Conservation (phyloP, 2,113 vertebrate genomes). For the Ellobius talpinus region DNA sequence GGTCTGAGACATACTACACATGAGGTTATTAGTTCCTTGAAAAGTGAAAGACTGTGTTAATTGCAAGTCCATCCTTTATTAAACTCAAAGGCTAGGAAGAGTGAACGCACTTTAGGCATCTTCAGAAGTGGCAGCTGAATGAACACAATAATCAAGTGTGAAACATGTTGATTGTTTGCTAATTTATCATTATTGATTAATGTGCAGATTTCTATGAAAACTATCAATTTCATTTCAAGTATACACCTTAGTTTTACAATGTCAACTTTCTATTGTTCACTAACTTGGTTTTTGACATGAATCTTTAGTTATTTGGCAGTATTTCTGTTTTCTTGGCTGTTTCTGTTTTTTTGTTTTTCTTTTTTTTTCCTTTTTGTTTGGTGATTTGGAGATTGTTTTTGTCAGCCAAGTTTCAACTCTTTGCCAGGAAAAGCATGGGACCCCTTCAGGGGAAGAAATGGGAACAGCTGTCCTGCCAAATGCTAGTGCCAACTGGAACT, state of each 20-base stretch:
- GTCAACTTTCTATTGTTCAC: constrained; percentile 50
- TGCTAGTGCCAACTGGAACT: constrained; percentile 29
- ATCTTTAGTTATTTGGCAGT: constrained; percentile 49
- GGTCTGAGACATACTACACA: not conserved
- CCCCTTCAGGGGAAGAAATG: constrained; percentile 69
- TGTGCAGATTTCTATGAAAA: constrained; percentile 13
- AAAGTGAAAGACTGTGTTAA: not conserved
- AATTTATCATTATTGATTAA: constrained; percentile 31
- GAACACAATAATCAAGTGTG: not conserved
- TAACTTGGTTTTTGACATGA: constrained; percentile 45
- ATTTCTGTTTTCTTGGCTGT: not conserved
- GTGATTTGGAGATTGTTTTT: not conserved
- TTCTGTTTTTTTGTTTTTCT: not conserved
- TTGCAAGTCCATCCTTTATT: not conserved
- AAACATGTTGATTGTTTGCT: not conserved
- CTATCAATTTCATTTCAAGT: not conserved
- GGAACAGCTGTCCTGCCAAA: constrained; percentile 64
- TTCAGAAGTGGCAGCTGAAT: not conserved
- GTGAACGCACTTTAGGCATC: not conserved
- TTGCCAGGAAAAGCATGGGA: constrained; percentile 37
- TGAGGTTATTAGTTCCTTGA: not conserved
- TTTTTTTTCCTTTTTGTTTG: not conserved
- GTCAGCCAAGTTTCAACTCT: not conserved
- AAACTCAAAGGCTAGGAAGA: not conserved
- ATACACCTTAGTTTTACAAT: not conserved